Percentiles rank a stretch among this genome's conserved stretches.
These are phyloP conservation scores for Acrobasis consociella DNA, from an alignment of 2,888 invertebrate species.

Conservation along the genomic window DNA sequence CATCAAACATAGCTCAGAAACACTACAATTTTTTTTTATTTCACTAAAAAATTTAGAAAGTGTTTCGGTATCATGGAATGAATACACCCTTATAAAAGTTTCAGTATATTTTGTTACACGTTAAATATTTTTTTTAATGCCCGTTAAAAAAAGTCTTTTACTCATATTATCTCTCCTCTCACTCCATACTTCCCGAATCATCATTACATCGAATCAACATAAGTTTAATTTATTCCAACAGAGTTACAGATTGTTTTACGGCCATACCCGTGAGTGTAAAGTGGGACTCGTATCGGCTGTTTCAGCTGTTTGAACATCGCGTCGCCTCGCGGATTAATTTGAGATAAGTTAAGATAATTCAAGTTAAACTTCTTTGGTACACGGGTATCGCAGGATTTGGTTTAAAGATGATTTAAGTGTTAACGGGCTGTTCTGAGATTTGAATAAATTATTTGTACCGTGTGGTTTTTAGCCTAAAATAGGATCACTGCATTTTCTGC, in stretches of 20 bases:
- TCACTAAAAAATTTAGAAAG: too few species aligned
- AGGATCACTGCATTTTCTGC: too few species aligned
- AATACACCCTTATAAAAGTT: too few species aligned
- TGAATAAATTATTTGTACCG: neutral
- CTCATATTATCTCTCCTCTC: too few species aligned
- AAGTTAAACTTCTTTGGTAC: neutral
- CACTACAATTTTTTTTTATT: too few species aligned
- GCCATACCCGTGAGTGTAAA: neutral
- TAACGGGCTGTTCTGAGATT: neutral
- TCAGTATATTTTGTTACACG: too few species aligned
- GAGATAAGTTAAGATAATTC: slow-evolving; percentile 7
- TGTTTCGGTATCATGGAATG: too few species aligned
- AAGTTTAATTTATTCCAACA: neutral
- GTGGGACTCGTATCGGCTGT: neutral
- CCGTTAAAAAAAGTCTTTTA: too few species aligned
- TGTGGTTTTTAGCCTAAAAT: too few species aligned
- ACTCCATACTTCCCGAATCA: neutral
- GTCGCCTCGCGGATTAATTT: slow-evolving; percentile 10
- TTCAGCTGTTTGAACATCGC: neutral
- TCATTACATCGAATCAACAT: neutral
- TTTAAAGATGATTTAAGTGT: neutral
- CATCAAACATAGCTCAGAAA: too few species aligned
- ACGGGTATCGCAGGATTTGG: neutral
- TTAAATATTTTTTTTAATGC: too few species aligned
- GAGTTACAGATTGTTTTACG: neutral